These are phyloP conservation scores for Lycophotia porphyrea DNA, from an alignment of 2,888 invertebrate species.

Conservation along the genomic window DNA sequence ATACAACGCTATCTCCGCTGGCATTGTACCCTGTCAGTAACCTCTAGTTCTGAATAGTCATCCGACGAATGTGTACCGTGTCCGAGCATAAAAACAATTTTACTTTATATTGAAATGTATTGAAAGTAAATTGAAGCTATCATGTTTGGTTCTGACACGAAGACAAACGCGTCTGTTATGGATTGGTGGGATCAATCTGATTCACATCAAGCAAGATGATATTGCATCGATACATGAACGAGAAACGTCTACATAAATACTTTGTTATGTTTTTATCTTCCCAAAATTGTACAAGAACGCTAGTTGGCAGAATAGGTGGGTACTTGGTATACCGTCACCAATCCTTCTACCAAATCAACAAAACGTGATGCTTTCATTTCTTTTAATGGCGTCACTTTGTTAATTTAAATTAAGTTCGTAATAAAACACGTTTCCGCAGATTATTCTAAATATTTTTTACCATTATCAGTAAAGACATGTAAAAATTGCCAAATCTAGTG, in stretches of 20 bases:
- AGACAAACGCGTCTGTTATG: constrained; percentile 31
- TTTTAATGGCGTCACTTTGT: constrained; percentile 45
- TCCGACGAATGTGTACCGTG: constrained; percentile 49
- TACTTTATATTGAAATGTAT: constrained; percentile 58
- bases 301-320: background rate
- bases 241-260: constrained; percentile 1
- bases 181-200: constrained; percentile 37
- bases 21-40: constrained; percentile 54
- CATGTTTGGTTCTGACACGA: constrained; percentile 29
- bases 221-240: constrained; percentile 17
- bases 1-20: constrained; percentile 49
- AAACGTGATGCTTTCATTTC: constrained; percentile 61
- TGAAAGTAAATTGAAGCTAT: constrained; percentile 57
- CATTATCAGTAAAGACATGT: constrained; percentile 25
- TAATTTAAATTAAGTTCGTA: constrained; percentile 45
- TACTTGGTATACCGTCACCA: constrained; percentile 26
- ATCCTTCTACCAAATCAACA: constrained; percentile 50
- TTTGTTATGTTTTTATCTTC: background rate
- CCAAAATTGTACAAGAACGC: constrained; percentile 7
- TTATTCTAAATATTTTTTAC: constrained; percentile 27
- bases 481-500: constrained; percentile 15
- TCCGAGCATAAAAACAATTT: constrained; percentile 39
- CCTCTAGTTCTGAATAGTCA: constrained; percentile 47
- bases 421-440: constrained; percentile 52
- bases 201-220: constrained; percentile 41